These are phyloP conservation scores for Ephestia elutella DNA, from an alignment of 1,140 invertebrate species.

Conservation along the genomic window DNA sequence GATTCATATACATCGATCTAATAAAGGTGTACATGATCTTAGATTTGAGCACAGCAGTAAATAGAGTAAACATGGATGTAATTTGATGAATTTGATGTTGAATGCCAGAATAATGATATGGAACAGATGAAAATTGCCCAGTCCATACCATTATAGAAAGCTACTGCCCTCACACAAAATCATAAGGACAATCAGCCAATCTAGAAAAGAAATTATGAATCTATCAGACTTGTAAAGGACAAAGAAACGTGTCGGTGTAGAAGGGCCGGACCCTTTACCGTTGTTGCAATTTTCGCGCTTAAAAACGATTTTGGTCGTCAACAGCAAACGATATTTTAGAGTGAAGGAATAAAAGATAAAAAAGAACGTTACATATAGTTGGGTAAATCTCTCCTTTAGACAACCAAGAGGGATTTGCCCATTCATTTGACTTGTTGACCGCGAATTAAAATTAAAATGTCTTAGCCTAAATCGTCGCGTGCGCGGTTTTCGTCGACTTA, in stretches of 20 bases:
- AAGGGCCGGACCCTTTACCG: constrained; percentile 16
- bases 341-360: constrained; percentile 27
- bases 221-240: background rate
- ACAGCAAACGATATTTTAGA: constrained; percentile 50
- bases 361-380: constrained; percentile 48
- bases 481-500: constrained; percentile 79
- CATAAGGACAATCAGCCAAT: constrained; percentile 39
- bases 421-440: constrained; percentile 72
- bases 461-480: constrained; percentile 59
- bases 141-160: constrained; percentile 34
- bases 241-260: constrained; percentile 10
- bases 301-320: constrained; percentile 74
- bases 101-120: constrained; percentile 43
- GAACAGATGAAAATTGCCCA: constrained; percentile 16
- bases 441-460: constrained; percentile 43
- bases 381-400: constrained; percentile 60
- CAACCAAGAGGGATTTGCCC: constrained; percentile 58
- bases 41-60: constrained; percentile 1
- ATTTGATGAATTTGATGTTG: constrained; percentile 47
- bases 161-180: constrained; percentile 36
- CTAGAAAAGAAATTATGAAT: constrained; percentile 23
- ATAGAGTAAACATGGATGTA: background rate
- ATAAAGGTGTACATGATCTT: background rate
- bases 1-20: constrained; percentile 15
- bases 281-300: constrained; percentile 30